Percentiles rank a stretch among this genome's conserved stretches.
phyloP scores from a whole-genome alignment of 2,113 vertebrate species.

The Charadrius vociferus region DNA sequence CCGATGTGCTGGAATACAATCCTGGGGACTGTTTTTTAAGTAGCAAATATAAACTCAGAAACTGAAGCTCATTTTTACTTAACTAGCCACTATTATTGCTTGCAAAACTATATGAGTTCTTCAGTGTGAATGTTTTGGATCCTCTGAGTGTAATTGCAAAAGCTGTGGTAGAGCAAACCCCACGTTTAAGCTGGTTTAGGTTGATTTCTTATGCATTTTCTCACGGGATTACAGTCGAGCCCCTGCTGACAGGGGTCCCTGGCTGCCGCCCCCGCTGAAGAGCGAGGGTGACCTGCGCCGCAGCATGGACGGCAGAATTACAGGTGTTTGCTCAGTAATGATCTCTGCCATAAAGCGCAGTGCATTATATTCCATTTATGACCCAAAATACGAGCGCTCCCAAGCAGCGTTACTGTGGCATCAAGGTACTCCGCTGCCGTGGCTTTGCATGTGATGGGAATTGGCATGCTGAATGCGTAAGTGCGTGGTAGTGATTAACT shows the following conservation, averaged over 20 bases:
- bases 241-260: neutral
- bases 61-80: neutral
- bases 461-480: neutral
- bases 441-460: neutral
- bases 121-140: neutral
- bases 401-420: neutral
- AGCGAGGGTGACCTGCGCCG: neutral
- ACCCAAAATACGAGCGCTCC: neutral
- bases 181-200: neutral
- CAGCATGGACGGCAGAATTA: neutral
- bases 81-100: neutral
- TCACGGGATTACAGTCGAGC: neutral
- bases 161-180: neutral
- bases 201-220: neutral
- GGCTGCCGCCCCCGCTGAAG: neutral
- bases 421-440: rapidly evolving
- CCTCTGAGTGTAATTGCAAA: neutral
- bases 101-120: neutral
- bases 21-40: neutral
- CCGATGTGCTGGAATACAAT: neutral
- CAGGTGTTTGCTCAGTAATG: neutral
- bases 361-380: neutral
- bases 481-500: neutral
- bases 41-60: neutral
- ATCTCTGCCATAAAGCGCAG: neutral